Evolutionary conservation across 2,888 invertebrate species (phyloP).

Genomic region (Chymomyza procnemis): DNA sequence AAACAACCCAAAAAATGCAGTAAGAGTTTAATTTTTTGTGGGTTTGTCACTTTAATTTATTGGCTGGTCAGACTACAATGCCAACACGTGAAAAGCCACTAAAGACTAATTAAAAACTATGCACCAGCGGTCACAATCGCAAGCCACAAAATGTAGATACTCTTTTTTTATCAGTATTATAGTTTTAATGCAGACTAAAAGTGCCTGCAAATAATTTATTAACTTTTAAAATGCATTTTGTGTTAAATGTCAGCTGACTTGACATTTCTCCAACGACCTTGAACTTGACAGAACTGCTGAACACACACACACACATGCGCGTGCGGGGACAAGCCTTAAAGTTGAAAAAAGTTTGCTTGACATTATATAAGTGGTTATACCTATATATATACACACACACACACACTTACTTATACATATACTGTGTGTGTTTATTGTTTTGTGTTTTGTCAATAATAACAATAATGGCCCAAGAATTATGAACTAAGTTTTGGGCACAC

Average conservation of each 20-base stretch:
- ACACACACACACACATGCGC: no score
- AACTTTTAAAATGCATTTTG: slow-evolving; percentile 7
- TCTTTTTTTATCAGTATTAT: slow-evolving; percentile 16
- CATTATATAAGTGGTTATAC: slow-evolving; percentile 22
- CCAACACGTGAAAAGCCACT: slow-evolving; percentile 50
- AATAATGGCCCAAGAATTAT: slow-evolving; percentile 16
- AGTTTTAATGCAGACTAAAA: slow-evolving; percentile 1
- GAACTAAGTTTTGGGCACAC: slow-evolving; percentile 1
- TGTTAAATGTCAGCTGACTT: neutral
- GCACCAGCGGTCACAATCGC: slow-evolving; percentile 46
- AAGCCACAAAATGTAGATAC: slow-evolving; percentile 5
- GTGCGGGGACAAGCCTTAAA: slow-evolving; percentile 2
- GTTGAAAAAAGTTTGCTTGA: slow-evolving; percentile 6
- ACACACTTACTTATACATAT: slow-evolving; percentile 20
- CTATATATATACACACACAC: slow-evolving; percentile 8
- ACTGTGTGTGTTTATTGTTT: neutral
- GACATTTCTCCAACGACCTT: slow-evolving; percentile 11
- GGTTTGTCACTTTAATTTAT: slow-evolving; percentile 50
- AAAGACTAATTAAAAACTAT: slow-evolving; percentile 59
- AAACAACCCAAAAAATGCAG: no score
- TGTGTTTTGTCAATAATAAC: slow-evolving; percentile 38
- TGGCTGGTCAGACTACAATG: slow-evolving; percentile 50
- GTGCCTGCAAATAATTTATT: neutral
- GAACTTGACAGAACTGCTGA: neutral
- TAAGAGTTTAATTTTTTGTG: neutral